Evolutionary conservation across 2,888 invertebrate species (phyloP), one percentile per base, ranked within the genome.

Genomic region (Kryphioiulus occultus): DNA sequence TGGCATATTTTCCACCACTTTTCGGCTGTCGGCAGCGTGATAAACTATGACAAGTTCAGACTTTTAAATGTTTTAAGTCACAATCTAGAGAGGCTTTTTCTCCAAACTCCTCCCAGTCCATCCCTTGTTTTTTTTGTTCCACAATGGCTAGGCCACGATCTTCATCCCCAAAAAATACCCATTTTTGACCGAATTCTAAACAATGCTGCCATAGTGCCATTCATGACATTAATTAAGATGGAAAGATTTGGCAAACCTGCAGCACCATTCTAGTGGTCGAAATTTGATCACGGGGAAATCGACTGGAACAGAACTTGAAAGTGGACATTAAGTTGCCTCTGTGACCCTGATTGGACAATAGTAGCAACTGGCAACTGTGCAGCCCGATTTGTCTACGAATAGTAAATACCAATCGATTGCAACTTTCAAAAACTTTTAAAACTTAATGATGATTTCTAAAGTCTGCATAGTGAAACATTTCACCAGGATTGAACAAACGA

Each of bases 11-110:
- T 84, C 39, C 84, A 84, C 35, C 35, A 68, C 59, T 35, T 84
- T 84, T 84, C 84, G 84, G 35, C 84, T 84, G 84, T 84, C 84
- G n/a, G 84, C 35, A 35, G 39, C 32, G 84, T 84, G 84, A 84
- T 84, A 84, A 39, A 39, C 35, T 84, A 84, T 26, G 35, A 39
- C 84, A 84, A 84, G 22, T 84, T 84, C 39, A 84, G 84, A 84
- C 84, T 35, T 84, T 19, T 84, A 68, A 68, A 68, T 68, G 59
- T 22, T 68, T 68, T 22, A 68, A 68, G 59, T 26, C 59, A 68
- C 59, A 68, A 68, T 68, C 59, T 68, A 68, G n/a, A 68, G 22
- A 68, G 22, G 59, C 59, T 68, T 68, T 68, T 68, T 68, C 19
- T 22, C 22, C 19, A 59, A 68, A 68, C 59, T 68, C 59, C 59